Conservation (phyloP, 2,797 vertebrate genomes). For the Chromobotia macracanthus region DNA sequence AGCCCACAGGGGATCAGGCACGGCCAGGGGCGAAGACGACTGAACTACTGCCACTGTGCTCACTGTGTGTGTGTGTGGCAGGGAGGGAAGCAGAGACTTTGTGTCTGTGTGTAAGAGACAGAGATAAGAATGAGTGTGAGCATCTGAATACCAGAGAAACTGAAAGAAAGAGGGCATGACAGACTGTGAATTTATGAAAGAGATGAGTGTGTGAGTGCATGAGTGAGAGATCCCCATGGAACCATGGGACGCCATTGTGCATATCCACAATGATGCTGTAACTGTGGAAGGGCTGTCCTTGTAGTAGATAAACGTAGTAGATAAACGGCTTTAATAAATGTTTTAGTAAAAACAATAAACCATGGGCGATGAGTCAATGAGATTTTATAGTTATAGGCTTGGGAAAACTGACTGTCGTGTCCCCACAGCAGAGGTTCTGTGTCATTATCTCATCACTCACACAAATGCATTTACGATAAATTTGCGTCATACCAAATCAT, state of each 20-base stretch:
- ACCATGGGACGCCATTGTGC: neutral
- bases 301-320: too few species aligned
- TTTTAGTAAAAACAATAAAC: too few species aligned
- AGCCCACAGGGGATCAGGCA: constrained; percentile 15
- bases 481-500: too few species aligned
- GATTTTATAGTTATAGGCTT: too few species aligned
- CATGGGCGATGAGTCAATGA: too few species aligned
- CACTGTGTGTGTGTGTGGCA: neutral
- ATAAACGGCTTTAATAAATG: too few species aligned
- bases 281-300: too few species aligned
- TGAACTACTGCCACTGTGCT: constrained; percentile 22
- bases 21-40: constrained; percentile 24
- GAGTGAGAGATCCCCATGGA: neutral
- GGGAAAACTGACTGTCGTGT: too few species aligned
- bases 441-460: too few species aligned
- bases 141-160: constrained; percentile 28
- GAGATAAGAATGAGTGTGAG: constrained; percentile 27
- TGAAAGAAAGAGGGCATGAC: constrained; percentile 20
- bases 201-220: constrained; percentile 1
- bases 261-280: too few species aligned
- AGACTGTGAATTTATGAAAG: constrained; percentile 4
- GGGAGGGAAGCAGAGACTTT: constrained; percentile 1
- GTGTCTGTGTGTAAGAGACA: constrained; percentile 38
- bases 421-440: too few species aligned
- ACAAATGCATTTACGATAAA: too few species aligned